Evolutionary conservation across 2,888 invertebrate genomes (phyloP).

Genomic region (Pecten maximus): DNA sequence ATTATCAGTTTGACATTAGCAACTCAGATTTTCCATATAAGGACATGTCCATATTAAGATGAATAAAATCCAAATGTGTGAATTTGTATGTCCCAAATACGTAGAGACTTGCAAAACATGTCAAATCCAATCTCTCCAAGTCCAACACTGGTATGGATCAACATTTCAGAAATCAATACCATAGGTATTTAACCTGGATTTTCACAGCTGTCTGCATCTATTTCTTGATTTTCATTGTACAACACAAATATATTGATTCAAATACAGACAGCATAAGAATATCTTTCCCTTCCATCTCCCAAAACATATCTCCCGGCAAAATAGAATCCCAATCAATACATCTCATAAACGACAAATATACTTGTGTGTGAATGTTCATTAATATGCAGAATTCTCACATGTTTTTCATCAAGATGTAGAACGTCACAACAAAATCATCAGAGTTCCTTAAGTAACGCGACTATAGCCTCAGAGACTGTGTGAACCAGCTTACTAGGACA

Average conservation of each 20-base stretch:
- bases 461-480: not conserved
- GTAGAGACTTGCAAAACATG: not conserved
- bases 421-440: not conserved
- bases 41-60: not conserved
- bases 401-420: not conserved
- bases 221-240: not conserved
- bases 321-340: not conserved
- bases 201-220: not conserved
- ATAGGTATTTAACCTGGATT: not conserved
- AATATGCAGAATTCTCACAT: not conserved
- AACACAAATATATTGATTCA: not conserved
- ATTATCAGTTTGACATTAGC: not conserved
- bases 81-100: not conserved
- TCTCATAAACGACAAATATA: not conserved
- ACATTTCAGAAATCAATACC: not conserved
- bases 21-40: not conserved
- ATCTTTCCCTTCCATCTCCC: not conserved
- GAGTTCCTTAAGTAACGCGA: not conserved
- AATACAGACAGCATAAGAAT: not conserved
- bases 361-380: not conserved
- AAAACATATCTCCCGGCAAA: not conserved
- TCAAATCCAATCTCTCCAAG: not conserved
- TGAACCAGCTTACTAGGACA: not conserved
- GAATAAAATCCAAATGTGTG: too few relatives aligned
- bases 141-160: not conserved